A percentile compares a stretch with the other conserved stretches of the same genome.
Conservation (phyloP, 2,113 vertebrate genomes). For the Corynorhinus townsendii region DNA sequence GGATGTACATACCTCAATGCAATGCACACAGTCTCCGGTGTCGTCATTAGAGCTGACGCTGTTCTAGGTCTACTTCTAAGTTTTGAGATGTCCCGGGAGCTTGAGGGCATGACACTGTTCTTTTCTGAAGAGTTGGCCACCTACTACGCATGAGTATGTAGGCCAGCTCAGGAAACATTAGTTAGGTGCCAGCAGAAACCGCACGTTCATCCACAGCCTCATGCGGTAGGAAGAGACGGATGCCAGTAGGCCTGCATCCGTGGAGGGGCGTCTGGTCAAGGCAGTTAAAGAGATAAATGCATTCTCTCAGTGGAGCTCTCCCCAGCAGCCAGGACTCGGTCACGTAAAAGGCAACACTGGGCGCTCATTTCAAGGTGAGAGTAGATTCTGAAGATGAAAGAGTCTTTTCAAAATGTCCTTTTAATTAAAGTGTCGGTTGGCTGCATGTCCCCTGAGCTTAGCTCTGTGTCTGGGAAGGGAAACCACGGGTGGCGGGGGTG, state of each 20-base stretch:
- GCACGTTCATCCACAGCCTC: neutral
- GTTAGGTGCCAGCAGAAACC: neutral
- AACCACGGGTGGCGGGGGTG: too few species aligned
- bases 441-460: conserved; percentile 58
- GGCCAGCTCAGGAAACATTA: neutral
- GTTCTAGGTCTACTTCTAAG: neutral
- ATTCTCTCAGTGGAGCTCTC: conserved; percentile 71
- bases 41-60: too few species aligned
- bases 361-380: conserved; percentile 81
- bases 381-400: conserved; percentile 75
- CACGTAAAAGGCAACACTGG: conserved; percentile 79
- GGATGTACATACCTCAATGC: neutral
- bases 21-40: accelerated
- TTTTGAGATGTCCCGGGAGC: neutral
- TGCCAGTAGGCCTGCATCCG: neutral
- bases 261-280: conserved; percentile 75
- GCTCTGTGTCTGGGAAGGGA: neutral
- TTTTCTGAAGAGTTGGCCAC: neutral
- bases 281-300: conserved; percentile 82
- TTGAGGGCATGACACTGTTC: neutral
- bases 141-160: neutral
- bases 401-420: conserved; percentile 73
- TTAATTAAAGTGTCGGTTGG: conserved; percentile 78
- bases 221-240: neutral
- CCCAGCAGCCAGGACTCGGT: conserved; percentile 57